Percentiles rank a stretch among this genome's conserved stretches.
These are phyloP conservation scores for Gortyna flavago DNA, from an alignment of 2,888 invertebrate genomes.

Conservation along the genomic window DNA sequence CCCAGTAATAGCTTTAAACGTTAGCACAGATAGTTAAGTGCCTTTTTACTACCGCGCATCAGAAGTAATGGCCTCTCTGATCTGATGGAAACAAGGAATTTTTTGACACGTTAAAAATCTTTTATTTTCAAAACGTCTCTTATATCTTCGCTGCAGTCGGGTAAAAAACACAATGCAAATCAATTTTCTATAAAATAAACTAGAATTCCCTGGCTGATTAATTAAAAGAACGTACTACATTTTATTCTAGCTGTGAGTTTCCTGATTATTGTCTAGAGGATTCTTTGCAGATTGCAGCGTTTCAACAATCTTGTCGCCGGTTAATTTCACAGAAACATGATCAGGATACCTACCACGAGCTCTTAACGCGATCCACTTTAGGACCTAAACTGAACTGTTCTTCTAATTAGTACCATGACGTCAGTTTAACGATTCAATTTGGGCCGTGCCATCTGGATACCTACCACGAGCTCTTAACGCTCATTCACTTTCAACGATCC, in stretches of 20 bases:
- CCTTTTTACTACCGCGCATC: not conserved
- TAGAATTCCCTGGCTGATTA: slow-evolving; percentile 18
- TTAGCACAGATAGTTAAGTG: slow-evolving; percentile 2
- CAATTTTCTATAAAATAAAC: not conserved
- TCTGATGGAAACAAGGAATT: no score
- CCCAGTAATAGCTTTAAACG: not conserved
- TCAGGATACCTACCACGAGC: no score
- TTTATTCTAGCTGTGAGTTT: slow-evolving; percentile 20
- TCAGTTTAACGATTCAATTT: no score
- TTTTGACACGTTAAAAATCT: not conserved
- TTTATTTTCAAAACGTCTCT: not conserved
- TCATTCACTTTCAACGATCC: no score
- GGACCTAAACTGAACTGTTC: no score
- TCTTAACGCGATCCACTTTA: no score
- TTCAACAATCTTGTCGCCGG: not conserved
- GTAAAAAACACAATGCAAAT: not conserved
- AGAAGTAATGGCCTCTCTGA: slow-evolving; percentile 1
- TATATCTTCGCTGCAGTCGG: no score
- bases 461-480: no score
- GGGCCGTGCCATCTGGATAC: no score
- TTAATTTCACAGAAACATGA: not conserved
- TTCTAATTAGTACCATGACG: no score
- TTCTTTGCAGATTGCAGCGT: not conserved
- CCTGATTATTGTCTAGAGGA: slow-evolving; percentile 6
- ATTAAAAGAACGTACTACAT: slow-evolving; percentile 10